These are phyloP conservation scores for Amphiprion percula DNA, from an alignment of 2,113 vertebrate genomes.

Conservation along the genomic window DNA sequence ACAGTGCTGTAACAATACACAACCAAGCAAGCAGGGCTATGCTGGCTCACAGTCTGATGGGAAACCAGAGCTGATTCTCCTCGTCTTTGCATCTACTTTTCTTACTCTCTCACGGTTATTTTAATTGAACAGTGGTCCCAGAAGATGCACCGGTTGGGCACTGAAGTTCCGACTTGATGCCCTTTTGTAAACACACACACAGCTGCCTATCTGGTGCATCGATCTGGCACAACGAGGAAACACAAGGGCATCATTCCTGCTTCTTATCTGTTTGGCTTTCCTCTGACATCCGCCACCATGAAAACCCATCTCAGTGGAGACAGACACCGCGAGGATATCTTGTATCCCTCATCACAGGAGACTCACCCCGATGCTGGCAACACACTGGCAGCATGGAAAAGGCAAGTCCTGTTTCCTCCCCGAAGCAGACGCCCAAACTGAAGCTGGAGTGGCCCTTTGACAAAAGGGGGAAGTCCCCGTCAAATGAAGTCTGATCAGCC, in stretches of 20 bases:
- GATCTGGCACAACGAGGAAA: constrained; percentile 84
- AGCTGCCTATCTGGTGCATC: constrained; percentile 72
- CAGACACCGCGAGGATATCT: constrained; percentile 78
- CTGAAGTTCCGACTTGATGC: constrained; percentile 46
- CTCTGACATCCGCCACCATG: constrained; percentile 83
- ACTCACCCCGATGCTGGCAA: constrained; percentile 59
- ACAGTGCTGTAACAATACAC: constrained; percentile 63
- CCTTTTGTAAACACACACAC: constrained; percentile 75
- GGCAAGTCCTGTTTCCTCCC: constrained; percentile 43
- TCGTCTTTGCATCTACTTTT: neutral
- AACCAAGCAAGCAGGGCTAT: constrained; percentile 21
- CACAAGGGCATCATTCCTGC: constrained; percentile 80
- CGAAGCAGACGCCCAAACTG: constrained; percentile 48
- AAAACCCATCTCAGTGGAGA: constrained; percentile 68
- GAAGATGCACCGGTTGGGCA: constrained; percentile 24
- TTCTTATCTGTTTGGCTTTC: constrained; percentile 80
- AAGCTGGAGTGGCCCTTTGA: constrained; percentile 50
- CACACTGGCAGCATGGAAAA: constrained; percentile 23
- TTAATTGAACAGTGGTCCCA: constrained; percentile 20
- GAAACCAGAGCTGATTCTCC: constrained; percentile 43
- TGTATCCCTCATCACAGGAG: constrained; percentile 71
- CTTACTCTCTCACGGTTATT: neutral
- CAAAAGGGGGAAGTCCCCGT: constrained; percentile 57
- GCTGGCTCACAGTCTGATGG: constrained; percentile 18
- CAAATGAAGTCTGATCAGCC: constrained; percentile 41